Evolutionary conservation across 1,140 invertebrate species (phyloP), one percentile per base, ranked within the genome.

Genomic region (Halictus rubicundus): DNA sequence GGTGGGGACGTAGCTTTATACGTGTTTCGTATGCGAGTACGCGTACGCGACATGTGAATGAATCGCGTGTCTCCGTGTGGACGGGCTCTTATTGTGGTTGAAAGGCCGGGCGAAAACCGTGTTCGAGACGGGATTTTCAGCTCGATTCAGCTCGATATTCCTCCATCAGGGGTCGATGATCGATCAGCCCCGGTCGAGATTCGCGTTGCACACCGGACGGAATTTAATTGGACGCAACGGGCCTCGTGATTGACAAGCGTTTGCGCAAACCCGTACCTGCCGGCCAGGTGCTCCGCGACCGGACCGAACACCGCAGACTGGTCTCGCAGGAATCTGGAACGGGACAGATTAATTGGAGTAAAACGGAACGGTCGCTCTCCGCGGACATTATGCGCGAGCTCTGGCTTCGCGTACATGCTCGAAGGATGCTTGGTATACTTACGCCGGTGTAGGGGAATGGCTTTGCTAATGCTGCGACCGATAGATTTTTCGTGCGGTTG

Each of bases 221-320:
- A n/a, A 27, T 21, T n/a, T 66, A 66, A 66, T 52, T 66, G 46
- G n/a, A 46, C 14, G 25, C 23, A 25, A 76, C 52, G 23, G 16
- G 59, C 25, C 37, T 16, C 6, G 14, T 77, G 68, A 71, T 78
- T 64, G 60, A 71, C 76, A 46, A 39, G 19, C 32, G 60, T 78
- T 78, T 78, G 42, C 76, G 60, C 37, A 78, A 78, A 4, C 21
- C 54, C 49, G n/a, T 71, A 78, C 68, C 68, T 54, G 68, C n/a
- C 16, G 57, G 25, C 65, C 74, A 68, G 64, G 39, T 76, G 39
- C 59, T 57, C 60, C 59, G 42, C 42, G 42, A 46, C 42, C 42
- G 42, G 60, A 37, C 60, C 60, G 60, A 32, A 32, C 32, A 32
- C 32, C 32, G 32, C 32, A 32, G 32, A 27, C 16, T 8, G 25